Base-by-base conservation (phyloP, 2,113 vertebrate genomes). In the Spilogale gracilis region DNA sequence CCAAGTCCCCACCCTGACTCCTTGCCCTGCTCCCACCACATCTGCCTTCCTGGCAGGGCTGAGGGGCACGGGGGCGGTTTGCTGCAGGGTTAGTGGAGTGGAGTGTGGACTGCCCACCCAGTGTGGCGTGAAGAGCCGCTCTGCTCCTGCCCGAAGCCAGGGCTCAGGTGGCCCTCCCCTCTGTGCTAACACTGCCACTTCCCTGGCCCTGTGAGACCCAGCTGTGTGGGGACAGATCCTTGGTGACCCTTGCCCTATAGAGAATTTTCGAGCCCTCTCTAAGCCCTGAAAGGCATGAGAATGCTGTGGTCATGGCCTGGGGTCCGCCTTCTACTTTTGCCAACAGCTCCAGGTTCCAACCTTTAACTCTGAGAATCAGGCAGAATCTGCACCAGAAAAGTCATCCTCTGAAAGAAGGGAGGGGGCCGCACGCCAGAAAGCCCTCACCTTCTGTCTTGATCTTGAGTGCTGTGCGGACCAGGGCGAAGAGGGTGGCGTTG, bases 391-490 rank as follows among this genome's bases (percentile, higher is more conserved):
- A 17, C 45, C 7, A 11, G 89, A 30, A 91, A 20, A 4, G 50
- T 6, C 32, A 1, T 23, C 32, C 58, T 69, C 30, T 1, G 2
- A 13, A 74, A 82, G 45, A 69, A 82, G n/a, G 30, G 16, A 9
- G 11, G 18, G 65, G 21, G 10, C 27, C 0, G 6, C 20, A 45
- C 0, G 0, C 12, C 3, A 50, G 48, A 17, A 52, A 69, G 27
- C 11, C 0, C 95, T 93, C 79, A 99, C 99, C 99, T 99, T 99
- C 99, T 2, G 99, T 99, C 99, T 99, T 99, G 98, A 99, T 99
- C 98, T 99, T 99, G 84, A 99, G 99, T 8, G 99, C 99, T 0
- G 99, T 99, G 98, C 99, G 99, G 83, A 99, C 99, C 97, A 99
- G 99, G 0, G 99, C 99, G 2, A 99, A 99, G 97, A 99, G 99